These are phyloP conservation scores for Tethya wilhelma DNA, from an alignment of 37 sponge, comb jelly and placozoan species.

Conservation along the genomic window DNA sequence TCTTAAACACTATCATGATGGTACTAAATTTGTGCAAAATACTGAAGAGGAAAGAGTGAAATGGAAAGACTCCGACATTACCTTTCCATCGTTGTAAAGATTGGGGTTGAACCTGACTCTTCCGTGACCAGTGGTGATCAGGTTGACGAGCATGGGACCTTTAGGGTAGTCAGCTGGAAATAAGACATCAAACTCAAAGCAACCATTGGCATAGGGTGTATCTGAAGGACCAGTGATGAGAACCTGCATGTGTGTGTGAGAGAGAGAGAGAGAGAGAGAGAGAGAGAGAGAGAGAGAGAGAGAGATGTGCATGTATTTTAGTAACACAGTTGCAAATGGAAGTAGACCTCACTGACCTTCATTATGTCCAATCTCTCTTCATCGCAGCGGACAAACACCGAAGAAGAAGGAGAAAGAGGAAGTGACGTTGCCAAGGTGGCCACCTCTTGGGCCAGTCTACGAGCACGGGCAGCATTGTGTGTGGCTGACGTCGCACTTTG, in stretches of 20 bases:
- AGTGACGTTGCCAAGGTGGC: conserved; percentile 85
- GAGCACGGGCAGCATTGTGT: conserved; percentile 53
- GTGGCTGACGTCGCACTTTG: conserved; percentile 2
- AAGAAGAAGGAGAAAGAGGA: conserved; percentile 82
- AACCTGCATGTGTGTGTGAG: conserved; percentile 38
- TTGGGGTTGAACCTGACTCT: conserved; percentile 94
- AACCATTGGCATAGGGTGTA: conserved; percentile 94
- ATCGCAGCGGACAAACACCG: conserved; percentile 89
- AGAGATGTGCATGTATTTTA: background rate
- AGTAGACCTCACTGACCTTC: conserved; percentile 61
- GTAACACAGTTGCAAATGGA: background rate
- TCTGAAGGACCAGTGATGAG: conserved; percentile 90
- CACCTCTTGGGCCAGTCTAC: conserved; percentile 89
- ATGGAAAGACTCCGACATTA: background rate
- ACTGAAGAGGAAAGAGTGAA: background rate
- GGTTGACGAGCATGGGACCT: conserved; percentile 87
- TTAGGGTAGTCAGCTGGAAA: conserved; percentile 87
- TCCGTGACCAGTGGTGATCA: conserved; percentile 84
- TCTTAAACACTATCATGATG: background rate
- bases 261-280: background rate
- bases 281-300: background rate
- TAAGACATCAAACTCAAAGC: conserved; percentile 89
- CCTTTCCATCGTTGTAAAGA: conserved; percentile 95
- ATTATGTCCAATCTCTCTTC: conserved; percentile 89
- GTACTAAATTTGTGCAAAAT: background rate